Base-by-base conservation (phyloP, 2,797 vertebrate species). In the Taenioides sp. region DNA sequence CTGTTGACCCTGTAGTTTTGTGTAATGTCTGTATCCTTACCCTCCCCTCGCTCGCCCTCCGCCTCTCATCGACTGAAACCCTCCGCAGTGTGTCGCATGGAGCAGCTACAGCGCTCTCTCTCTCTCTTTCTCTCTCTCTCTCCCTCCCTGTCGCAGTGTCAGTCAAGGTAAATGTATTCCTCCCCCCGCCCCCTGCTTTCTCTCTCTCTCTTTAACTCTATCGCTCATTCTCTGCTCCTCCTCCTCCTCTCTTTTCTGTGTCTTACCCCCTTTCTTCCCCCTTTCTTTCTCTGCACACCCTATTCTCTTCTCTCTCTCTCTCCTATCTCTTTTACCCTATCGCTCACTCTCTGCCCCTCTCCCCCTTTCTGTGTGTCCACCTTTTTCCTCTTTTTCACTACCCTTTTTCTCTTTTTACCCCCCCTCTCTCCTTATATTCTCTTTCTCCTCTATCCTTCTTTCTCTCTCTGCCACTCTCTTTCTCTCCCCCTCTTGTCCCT, bases 101-200 rank as follows among this genome's bases (percentile, higher is more conserved):
- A 54, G 27, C 55, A 58, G 23, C 55, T 27, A 2, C 20, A 22
- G 20, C 52, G 0, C 52, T 22, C 54, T 4, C 10, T 12, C 22
- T 4, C 50, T 9, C 10, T 55, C 54, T 12, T 20, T 10, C 50
- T 54, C n/a, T 5, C 83, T 54, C 9, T 20, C 83, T 82, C 86
- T 86, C 69, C 86, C 87, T 89, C 85, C 80, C 86, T 89, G 88
- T 90, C 86, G 87, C 88, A 89, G 91, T 86, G 89, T 89, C 88
- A 90, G 81, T 91, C 85, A 88, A 90, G 89, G 84, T 89, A 90
- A 91, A 89, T 84, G 81, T 88, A 88, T 84, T 72, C 84, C 79
- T 67, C 80, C 78, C 23, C 54, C 72, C 20, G 20, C 43, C 57
- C 43, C 22, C 65, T 16, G 16, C n/a, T 16, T 58, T 1, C 27